A percentile compares a stretch with the other conserved stretches of the same genome.
Conservation (phyloP, 2,888 invertebrate genomes). For the Petrolisthes cinctipes region DNA sequence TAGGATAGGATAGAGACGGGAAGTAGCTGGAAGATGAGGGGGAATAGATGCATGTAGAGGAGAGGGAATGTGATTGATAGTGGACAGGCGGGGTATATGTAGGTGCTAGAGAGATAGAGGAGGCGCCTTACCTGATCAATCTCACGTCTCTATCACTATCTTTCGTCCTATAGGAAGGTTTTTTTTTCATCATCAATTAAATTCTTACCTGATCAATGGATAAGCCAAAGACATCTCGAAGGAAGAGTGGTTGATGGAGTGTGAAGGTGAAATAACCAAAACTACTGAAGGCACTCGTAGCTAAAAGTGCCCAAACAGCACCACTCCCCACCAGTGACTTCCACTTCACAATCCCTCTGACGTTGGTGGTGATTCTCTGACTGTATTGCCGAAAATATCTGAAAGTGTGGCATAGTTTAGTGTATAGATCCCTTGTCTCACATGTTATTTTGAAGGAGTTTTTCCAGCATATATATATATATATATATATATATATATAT, state of each 20-base stretch:
- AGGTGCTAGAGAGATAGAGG: too few species aligned
- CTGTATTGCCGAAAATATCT: constrained; percentile 26
- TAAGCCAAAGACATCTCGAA: constrained; percentile 71
- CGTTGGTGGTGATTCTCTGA: neutral
- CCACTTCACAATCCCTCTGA: constrained; percentile 71
- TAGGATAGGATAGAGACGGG: neutral
- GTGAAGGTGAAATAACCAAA: constrained; percentile 70
- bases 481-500: constrained; percentile 22
- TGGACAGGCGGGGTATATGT: neutral
- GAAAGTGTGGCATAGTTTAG: neutral
- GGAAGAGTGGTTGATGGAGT: constrained; percentile 70
- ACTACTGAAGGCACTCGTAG: constrained; percentile 35
- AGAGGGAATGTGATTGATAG: neutral
- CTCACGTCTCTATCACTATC: neutral
- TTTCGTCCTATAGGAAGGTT: neutral
- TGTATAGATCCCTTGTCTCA: neutral
- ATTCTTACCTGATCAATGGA: constrained; percentile 70
- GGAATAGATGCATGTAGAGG: neutral
- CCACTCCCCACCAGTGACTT: constrained; percentile 70
- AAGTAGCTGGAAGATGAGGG: too few species aligned
- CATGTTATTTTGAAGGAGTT: neutral
- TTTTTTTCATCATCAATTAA: too few species aligned
- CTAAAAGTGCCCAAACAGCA: constrained; percentile 68
- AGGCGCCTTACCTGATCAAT: neutral
- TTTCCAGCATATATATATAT: constrained; percentile 5